Evolutionary conservation across 2,888 invertebrate species (phyloP), one percentile per base, ranked within the genome.

Genomic region (Heliothis peltigera): DNA sequence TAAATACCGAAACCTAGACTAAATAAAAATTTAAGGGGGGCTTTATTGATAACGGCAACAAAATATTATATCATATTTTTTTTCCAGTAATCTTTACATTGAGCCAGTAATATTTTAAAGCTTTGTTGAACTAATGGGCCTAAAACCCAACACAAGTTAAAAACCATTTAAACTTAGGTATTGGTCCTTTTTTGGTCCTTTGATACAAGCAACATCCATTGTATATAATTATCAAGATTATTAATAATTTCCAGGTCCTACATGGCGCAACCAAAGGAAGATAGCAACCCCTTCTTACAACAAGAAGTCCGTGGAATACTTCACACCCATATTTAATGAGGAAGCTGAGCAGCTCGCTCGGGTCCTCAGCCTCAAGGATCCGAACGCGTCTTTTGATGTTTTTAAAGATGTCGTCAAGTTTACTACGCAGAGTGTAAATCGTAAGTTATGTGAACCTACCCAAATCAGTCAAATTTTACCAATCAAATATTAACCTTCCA

Each of bases 401-500:
- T 93, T 89, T 55, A 75, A 69, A 15, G 91, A 92, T 28, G 84
- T 92, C 0, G 84, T 93, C 0, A 71, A 80, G 0, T 81, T 69
- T 28, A 93, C 93, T 1, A 93, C 93, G 1, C 89, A 88, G 59
- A 83, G 88, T 68, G 92, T 92, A 39, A 92, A 91, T 54, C 92
- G 93, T 92, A 70, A 89, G 92, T 89, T 32, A 43, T n/a, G 42
- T 28, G 7, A 32, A 32, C 12, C 2, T 35, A 15, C 28, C 28
- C 2, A 8, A 28, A 28, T 28, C 28, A 10, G 28, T 28, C 8
- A 28, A 28, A 28, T 1, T 28, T 28, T 0, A 10, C 2, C 10
- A 28, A 28, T 28, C 0, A 2, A 28, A 1, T 28, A 10, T 28
- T 2, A 28, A 28, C 10, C 28, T 28, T 28, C n/a, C n/a, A n/a